Percentiles rank a stretch among this genome's conserved stretches.
These are phyloP conservation scores for Crypturellus undulatus DNA, from an alignment of 2,113 vertebrate genomes.

Conservation along the genomic window DNA sequence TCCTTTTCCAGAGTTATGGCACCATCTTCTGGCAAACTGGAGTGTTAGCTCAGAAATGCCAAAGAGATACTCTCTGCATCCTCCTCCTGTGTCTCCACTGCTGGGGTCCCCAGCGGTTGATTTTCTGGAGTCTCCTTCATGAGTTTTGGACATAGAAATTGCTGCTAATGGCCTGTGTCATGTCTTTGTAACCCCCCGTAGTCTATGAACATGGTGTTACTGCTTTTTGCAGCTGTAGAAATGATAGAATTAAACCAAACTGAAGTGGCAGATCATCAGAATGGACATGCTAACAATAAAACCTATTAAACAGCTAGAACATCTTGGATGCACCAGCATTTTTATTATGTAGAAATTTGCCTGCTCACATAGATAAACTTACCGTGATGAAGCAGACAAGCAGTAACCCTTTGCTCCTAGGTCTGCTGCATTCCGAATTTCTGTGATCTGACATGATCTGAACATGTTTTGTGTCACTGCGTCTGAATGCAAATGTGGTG, in stretches of 20 bases:
- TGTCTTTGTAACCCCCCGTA: not conserved
- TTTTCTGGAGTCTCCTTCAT: not conserved
- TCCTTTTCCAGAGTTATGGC: not conserved
- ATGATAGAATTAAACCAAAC: not conserved
- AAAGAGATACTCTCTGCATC: rapidly evolving
- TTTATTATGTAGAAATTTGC: not conserved
- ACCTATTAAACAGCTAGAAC: not conserved
- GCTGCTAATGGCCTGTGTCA: not conserved
- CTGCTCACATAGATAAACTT: not conserved
- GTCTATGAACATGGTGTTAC: not conserved
- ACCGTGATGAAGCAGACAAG: not conserved
- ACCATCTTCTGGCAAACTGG: constrained; percentile 27
- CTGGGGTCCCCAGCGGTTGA: not conserved
- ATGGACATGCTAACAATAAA: not conserved
- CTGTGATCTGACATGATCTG: not conserved
- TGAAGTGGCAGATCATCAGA: not conserved
- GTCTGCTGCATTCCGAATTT: not conserved
- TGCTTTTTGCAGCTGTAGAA: not conserved
- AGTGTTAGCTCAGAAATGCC: not conserved
- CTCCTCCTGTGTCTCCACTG: not conserved
- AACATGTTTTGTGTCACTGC: not conserved
- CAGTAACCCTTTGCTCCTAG: not conserved
- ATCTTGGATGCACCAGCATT: not conserved
- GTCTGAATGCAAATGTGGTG: not conserved
- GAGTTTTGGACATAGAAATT: not conserved